phyloP scores from a whole-genome alignment of 2,113 vertebrate species.

The Pituophis catenifer region DNA sequence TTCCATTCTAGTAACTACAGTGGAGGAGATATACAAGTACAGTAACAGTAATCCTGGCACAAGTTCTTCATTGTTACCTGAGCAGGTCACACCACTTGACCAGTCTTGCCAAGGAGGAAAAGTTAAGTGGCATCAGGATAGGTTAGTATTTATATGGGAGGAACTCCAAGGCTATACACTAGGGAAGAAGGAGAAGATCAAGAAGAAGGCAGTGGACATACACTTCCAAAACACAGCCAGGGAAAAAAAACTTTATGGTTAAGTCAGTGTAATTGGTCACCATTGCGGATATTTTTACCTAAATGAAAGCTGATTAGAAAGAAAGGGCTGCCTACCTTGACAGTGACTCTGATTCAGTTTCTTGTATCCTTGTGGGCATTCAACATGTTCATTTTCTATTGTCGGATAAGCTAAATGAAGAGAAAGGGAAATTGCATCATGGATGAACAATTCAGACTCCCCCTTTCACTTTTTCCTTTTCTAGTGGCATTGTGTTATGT shows the following conservation, averaged over 20 bases:
- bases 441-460: neutral
- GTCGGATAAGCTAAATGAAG: slow-evolving; percentile 76
- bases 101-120: neutral
- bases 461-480: slow-evolving; percentile 9
- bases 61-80: neutral
- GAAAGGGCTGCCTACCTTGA: slow-evolving; percentile 80
- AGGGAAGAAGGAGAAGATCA: neutral
- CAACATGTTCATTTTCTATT: slow-evolving; percentile 86
- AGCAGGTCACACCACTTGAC: neutral
- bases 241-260: neutral
- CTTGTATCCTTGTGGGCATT: slow-evolving; percentile 90
- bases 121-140: neutral
- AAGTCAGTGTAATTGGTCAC: neutral
- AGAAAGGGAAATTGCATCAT: neutral
- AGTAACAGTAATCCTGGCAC: neutral
- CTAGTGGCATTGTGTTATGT: neutral
- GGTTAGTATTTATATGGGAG: neutral
- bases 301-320: neutral
- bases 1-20: neutral
- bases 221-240: neutral
- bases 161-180: neutral
- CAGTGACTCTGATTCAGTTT: slow-evolving; percentile 87
- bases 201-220: neutral
- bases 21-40: neutral
- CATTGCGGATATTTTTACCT: neutral